Conservation (phyloP, 2,113 vertebrate genomes). For the Rallus limicola region DNA sequence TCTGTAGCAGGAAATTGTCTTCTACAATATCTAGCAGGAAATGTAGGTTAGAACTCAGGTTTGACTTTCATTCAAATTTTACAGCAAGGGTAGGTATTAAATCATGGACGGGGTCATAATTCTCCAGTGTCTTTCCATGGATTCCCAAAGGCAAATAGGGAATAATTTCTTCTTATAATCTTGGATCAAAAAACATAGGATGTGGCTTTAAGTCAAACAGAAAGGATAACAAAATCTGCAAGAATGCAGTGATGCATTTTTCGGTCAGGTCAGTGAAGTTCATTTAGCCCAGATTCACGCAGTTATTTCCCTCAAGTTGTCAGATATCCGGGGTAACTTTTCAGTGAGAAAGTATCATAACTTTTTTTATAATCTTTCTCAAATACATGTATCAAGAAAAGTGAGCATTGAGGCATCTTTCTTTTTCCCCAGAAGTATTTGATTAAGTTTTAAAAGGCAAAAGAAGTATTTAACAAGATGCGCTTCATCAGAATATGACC, state of each 20-base stretch:
- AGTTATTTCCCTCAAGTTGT: neutral
- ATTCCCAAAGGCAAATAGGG: neutral
- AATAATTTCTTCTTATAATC: neutral
- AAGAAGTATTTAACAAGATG: neutral
- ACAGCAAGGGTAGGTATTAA: neutral
- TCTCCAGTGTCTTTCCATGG: neutral
- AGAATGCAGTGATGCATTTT: neutral
- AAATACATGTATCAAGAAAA: neutral
- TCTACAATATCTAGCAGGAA: neutral
- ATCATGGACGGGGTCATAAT: neutral
- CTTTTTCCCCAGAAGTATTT: neutral
- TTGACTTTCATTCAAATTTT: neutral
- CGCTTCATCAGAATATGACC: constrained; percentile 31
- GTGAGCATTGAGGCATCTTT: neutral
- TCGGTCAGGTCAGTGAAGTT: neutral
- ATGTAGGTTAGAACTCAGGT: neutral
- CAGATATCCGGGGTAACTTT: neutral
- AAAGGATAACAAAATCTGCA: neutral
- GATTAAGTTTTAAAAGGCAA: neutral
- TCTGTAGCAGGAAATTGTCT: no score
- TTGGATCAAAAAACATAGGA: neutral
- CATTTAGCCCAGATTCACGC: neutral
- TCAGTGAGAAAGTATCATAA: neutral
- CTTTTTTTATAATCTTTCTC: neutral
- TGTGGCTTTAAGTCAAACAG: neutral